Percentiles rank a stretch among this genome's conserved stretches.
phyloP scores from a whole-genome alignment of 2,888 invertebrate genomes.

The Diplazon laetatorius region DNA sequence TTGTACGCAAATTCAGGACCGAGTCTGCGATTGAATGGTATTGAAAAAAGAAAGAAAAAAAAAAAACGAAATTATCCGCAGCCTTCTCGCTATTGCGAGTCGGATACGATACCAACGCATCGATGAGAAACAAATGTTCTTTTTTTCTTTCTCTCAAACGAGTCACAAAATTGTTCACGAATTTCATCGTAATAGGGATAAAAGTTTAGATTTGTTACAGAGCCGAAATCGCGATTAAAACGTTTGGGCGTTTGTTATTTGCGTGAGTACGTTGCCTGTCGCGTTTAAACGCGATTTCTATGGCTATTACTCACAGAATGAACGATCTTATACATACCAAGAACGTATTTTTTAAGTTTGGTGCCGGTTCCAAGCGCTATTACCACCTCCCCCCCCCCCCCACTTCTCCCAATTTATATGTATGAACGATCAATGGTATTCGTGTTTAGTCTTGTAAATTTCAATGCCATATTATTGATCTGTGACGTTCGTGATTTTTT shows the following conservation, averaged over 20 bases:
- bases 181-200: conserved; percentile 31
- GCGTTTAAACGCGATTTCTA: conserved; percentile 1
- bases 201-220: conserved; percentile 55
- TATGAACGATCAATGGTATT: conserved; percentile 53
- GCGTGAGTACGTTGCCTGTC: conserved; percentile 8
- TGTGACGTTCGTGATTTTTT: conserved; percentile 35
- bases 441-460: conserved; percentile 54
- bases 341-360: conserved; percentile 52
- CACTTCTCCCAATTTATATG: conserved; percentile 12
- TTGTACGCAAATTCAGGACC: not conserved
- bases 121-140: conserved; percentile 22
- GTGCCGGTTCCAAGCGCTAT: conserved; percentile 51
- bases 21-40: not conserved
- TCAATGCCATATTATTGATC: conserved; percentile 50
- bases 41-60: too few relatives aligned
- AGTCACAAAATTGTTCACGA: conserved; percentile 49
- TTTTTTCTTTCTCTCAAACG: not conserved
- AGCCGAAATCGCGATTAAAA: conserved; percentile 12
- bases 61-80: not conserved
- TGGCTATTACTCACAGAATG: conserved; percentile 16
- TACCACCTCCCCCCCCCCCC: too few relatives aligned
- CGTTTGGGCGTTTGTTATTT: conserved; percentile 20
- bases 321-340: conserved; percentile 46
- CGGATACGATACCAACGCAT: not conserved
- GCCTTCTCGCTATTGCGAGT: not conserved